A percentile compares a stretch with the other conserved stretches of the same genome.
These are phyloP conservation scores for Amphiprion ocellaris DNA, from an alignment of 2,113 vertebrate species.

Conservation along the genomic window DNA sequence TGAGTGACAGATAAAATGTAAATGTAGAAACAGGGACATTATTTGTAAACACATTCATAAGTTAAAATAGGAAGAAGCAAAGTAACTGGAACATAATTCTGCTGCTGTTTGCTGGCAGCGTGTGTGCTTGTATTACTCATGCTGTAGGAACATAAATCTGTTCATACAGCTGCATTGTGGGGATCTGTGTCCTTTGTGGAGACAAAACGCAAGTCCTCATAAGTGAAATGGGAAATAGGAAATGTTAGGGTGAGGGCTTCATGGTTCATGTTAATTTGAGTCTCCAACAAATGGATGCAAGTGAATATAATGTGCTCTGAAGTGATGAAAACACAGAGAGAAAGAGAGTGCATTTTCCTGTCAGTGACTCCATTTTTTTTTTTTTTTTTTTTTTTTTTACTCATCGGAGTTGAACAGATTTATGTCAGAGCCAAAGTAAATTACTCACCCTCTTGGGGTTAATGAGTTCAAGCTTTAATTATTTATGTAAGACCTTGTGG, in stretches of 20 bases:
- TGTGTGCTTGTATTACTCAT: neutral
- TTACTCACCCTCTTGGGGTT: neutral
- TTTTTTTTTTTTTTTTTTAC: constrained; percentile 16
- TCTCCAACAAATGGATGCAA: neutral
- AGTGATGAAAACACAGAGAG: neutral
- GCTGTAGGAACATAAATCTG: neutral
- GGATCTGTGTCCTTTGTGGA: neutral
- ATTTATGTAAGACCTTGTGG: neutral
- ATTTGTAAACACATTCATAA: constrained; percentile 16
- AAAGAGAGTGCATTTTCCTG: neutral
- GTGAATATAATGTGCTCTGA: neutral
- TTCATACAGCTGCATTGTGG: neutral
- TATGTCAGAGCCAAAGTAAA: neutral
- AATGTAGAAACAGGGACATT: constrained; percentile 5
- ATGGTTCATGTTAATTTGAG: neutral
- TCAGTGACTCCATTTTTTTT: constrained; percentile 18
- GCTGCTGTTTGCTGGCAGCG: neutral
- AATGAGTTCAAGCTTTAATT: constrained; percentile 14
- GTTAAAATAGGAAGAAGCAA: neutral
- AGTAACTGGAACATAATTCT: neutral
- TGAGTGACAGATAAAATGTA: constrained; percentile 5
- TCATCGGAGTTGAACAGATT: constrained; percentile 2
- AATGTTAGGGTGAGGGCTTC: neutral
- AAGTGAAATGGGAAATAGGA: neutral
- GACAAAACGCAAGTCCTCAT: neutral